Evolutionary conservation across 2,113 vertebrate species (phyloP).

Genomic region (Dunckerocampus dactyliophorus): DNA sequence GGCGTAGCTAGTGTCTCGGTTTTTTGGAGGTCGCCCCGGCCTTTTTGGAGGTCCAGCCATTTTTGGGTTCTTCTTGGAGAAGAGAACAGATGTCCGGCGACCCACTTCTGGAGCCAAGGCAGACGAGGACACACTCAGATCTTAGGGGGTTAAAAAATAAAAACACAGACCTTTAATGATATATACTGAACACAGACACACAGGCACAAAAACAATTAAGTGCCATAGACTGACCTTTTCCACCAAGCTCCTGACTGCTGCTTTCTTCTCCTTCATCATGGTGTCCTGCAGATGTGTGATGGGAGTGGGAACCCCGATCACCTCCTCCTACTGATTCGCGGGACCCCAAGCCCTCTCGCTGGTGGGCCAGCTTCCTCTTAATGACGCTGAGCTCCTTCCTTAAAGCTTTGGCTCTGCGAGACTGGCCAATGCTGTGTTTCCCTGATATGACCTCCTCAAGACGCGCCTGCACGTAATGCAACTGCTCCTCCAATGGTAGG

Average conservation of each 20-base stretch:
- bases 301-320: constrained; percentile 62
- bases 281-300: constrained; percentile 72
- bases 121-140: constrained; percentile 84
- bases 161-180: background rate
- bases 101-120: constrained; percentile 91
- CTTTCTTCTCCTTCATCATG: constrained; percentile 94
- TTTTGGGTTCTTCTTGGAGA: constrained; percentile 98
- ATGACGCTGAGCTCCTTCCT: constrained; percentile 93
- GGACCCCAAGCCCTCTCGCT: constrained; percentile 79
- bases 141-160: constrained; percentile 55
- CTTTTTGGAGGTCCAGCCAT: constrained; percentile 91
- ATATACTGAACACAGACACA: background rate
- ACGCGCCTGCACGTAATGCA: constrained; percentile 83
- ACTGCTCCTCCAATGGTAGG: constrained; percentile 89
- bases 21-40: constrained; percentile 93
- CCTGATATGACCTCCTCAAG: constrained; percentile 86
- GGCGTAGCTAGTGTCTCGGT: constrained; percentile 81
- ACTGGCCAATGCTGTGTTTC: constrained; percentile 91
- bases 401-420: constrained; percentile 91
- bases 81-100: constrained; percentile 93
- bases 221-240: background rate
- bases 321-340: constrained; percentile 58
- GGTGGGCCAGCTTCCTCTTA: constrained; percentile 89
- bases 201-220: background rate
- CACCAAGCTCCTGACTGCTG: constrained; percentile 94